Base-by-base conservation (phyloP, 2,113 vertebrate species). In the Glaucomys volans region DNA sequence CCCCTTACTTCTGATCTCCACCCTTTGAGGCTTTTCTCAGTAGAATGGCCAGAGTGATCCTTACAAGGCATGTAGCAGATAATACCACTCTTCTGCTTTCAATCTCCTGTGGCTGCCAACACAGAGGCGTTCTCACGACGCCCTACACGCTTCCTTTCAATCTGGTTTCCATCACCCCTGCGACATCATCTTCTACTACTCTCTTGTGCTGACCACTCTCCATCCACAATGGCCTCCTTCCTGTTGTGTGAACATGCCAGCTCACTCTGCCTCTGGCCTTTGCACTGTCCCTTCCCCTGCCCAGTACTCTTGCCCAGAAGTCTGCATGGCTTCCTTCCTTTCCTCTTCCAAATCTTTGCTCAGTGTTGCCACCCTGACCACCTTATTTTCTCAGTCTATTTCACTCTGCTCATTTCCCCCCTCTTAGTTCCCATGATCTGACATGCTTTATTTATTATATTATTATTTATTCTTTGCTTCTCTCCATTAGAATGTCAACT, bases 381-480 rank as follows among this genome's bases (percentile, higher is more conserved):
- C 22, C 67, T 64, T 81, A 26, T n/a, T 72, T 74, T 87, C 66
- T 69, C 47, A 69, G 52, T 35, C 17, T 35, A 4, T 57, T 88
- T 64, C 62, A 10, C 37, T 50, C 75, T 26, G 14, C 37, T 57
- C 28, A 44, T 3, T 47, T 76, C 85, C 72, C 54, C 32, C 64
- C 47, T 8, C 44, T 4, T 8, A 50, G 26, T n/a, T 13, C 26
- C 82, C 62, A 50, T 81, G 62, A 94, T 22, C n/a, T 76, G 54
- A 59, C 18, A 8, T 26, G 12, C 40, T 59, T 1, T 14, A 16
- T 52, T 95, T 42, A 59, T 62, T 40, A 35, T 80, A 44, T 80
- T 82, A 76, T 91, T 37, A 30, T 59, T 86, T 91, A n/a, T 69
- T 79, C 30, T 92, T 87, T 86, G 37, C 42, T 20, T 94, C 35